Conservation (phyloP, 2,888 invertebrate genomes). For the Nesidiocoris tenuis region DNA sequence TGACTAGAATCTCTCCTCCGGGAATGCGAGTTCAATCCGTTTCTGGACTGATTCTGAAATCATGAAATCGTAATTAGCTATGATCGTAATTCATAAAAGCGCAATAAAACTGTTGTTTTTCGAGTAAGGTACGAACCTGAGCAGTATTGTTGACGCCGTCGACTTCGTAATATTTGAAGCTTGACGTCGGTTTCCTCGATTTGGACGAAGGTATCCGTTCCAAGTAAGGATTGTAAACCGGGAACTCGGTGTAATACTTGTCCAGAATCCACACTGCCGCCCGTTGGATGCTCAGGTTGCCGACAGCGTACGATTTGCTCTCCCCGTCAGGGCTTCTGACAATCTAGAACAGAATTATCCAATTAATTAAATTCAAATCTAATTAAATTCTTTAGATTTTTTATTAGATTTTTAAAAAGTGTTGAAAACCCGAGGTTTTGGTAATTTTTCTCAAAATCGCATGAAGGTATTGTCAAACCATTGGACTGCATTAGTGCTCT, state of each 20-base stretch:
- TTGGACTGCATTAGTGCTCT: no score
- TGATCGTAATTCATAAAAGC: no score
- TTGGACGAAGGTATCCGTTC: conserved; percentile 87
- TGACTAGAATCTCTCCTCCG: conserved; percentile 87
- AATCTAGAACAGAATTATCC: conserved; percentile 56
- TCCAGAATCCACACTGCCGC: conserved; percentile 90
- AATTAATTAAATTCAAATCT: background rate
- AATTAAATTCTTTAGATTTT: no score
- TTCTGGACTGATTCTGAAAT: conserved; percentile 70
- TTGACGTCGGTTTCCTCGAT: conserved; percentile 68
- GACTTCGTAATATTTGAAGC: conserved; percentile 97
- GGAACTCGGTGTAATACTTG: conserved; percentile 93
- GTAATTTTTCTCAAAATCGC: no score
- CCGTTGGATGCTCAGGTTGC: conserved; percentile 88
- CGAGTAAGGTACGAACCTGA: no score
- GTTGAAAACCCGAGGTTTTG: no score
- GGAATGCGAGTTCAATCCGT: conserved; percentile 72
- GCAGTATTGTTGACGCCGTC: conserved; percentile 68
- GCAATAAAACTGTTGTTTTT: no score
- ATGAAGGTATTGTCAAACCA: no score
- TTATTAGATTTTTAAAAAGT: no score
- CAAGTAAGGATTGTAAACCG: conserved; percentile 94
- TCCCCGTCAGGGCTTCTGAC: conserved; percentile 95
- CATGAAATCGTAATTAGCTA: no score
- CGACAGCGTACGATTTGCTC: conserved; percentile 82